phyloP scores from a whole-genome alignment of 30 jellyfish, hydroid and myxozoan genomes.

The Turritopsis dohrnii region DNA sequence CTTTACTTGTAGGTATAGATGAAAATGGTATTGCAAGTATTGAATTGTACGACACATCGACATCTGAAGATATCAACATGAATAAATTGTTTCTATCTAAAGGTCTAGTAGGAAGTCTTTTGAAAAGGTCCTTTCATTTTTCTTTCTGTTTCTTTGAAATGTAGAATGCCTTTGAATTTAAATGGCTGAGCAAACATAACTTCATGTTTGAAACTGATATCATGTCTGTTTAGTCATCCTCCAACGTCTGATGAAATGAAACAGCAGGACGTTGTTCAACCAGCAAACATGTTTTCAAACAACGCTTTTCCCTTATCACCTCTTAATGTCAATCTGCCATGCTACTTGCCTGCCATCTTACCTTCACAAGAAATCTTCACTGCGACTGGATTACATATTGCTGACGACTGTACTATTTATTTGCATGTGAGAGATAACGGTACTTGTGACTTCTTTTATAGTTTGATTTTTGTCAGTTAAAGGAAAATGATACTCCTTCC shows the following conservation, averaged over 20 bases:
- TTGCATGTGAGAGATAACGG: constrained; percentile 30
- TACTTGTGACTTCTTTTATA: neutral
- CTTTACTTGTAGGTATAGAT: neutral
- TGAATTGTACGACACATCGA: constrained; percentile 76
- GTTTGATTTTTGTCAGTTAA: too few species aligned
- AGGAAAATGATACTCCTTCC: too few species aligned
- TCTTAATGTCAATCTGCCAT: neutral
- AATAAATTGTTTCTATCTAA: constrained; percentile 41
- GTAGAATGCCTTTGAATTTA: neutral
- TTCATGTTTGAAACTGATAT: too few species aligned
- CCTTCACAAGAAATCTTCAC: constrained; percentile 30
- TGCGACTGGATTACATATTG: constrained; percentile 54
- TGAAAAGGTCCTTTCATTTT: constrained; percentile 33
- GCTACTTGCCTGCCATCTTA: constrained; percentile 13
- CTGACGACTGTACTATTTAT: constrained; percentile 28
- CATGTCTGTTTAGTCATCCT: too few species aligned
- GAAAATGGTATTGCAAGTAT: constrained; percentile 24
- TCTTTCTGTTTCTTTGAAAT: neutral
- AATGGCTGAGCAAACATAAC: too few species aligned
- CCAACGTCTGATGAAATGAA: too few species aligned
- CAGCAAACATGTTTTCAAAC: neutral
- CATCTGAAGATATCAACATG: constrained; percentile 64
- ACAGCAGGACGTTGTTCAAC: neutral
- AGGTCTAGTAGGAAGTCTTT: constrained; percentile 39
- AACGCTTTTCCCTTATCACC: neutral